These are phyloP conservation scores for Hassar affinis DNA, from an alignment of 2,113 vertebrate genomes.

Conservation along the genomic window DNA sequence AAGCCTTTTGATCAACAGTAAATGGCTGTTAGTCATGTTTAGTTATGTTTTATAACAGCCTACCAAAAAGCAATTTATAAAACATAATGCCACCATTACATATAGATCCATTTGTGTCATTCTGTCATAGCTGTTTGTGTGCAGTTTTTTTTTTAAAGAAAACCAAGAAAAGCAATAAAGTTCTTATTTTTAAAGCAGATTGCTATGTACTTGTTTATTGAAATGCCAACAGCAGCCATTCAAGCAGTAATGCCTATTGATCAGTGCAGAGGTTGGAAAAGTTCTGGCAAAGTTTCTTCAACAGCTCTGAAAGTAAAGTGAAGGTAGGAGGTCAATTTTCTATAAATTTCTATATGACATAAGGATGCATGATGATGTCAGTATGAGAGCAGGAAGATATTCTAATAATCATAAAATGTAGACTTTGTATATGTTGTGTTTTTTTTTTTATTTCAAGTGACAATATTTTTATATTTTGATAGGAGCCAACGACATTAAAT, in stretches of 20 bases:
- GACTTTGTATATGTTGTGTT: background rate
- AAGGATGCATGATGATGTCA: background rate
- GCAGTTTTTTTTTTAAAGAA: constrained; percentile 47
- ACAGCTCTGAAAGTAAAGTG: background rate
- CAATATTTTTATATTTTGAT: too few relatives aligned
- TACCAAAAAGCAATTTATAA: constrained; percentile 8
- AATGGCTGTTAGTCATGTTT: background rate
- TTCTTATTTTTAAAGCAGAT: constrained; percentile 54
- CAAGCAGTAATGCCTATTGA: constrained; percentile 4
- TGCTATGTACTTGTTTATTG: constrained; percentile 31
- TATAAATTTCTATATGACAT: background rate
- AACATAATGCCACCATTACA: constrained; percentile 16
- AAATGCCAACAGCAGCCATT: background rate
- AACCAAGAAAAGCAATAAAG: constrained; percentile 58
- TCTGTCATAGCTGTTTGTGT: constrained; percentile 40
- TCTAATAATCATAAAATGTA: too few relatives aligned
- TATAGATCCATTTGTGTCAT: constrained; percentile 43
- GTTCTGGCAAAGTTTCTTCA: background rate
- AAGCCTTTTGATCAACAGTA: background rate
- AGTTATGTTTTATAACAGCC: background rate
- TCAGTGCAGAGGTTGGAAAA: background rate
- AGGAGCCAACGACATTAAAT: background rate
- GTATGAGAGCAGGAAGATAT: background rate
- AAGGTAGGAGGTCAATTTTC: background rate
- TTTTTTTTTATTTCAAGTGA: background rate